Evolutionary conservation across 2,888 invertebrate genomes (phyloP), one percentile per base, ranked within the genome.

Genomic region (Drosophila subquinaria): DNA sequence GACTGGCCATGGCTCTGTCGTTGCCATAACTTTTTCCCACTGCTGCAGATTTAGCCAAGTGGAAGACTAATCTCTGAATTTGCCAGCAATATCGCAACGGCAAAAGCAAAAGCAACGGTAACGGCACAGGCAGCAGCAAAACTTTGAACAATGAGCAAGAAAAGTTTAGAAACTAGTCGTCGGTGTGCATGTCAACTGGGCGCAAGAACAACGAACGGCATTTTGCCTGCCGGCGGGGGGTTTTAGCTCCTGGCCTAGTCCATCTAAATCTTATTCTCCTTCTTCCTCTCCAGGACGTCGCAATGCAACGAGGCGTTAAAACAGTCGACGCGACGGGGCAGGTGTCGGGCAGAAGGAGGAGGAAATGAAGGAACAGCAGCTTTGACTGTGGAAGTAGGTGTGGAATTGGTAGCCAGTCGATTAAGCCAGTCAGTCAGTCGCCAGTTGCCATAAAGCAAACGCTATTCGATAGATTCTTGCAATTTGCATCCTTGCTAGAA

Each of bases 151-250:
- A 85, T 85, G 88, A 75, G 67, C 68, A 77, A 73, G 82, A 73
- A 89, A 89, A 87, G 73, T 83, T 87, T 79, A 73, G 77, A 75
- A 87, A 87, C 88, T 87, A 82, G 89, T 73, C 70, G 73, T 77
- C 73, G 86, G 81, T 78, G 82, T 77, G 89, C 79, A 85, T 88
- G 85, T 88, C 89, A 88, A 88, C 82, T 84, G 75, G 69, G 82
- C 73, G 60, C 74, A 70, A 70, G 85, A 88, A 84, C 88, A 87
- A 82, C 73, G 73, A 79, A 55, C 71, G 71, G 69, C 79, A 84
- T 62, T 84, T 74, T 59, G 70, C 67, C 70, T 68, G 79, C 60
- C 89, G 73, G 67, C 79, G 76, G 84, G 82, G 55, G 88, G 82
- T 69, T 55, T 55, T 23, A 23, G 56, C 40, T 48, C 36, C 43